These are phyloP conservation scores for Calliopum simillimum DNA, from an alignment of 2,888 invertebrate genomes.

Conservation along the genomic window DNA sequence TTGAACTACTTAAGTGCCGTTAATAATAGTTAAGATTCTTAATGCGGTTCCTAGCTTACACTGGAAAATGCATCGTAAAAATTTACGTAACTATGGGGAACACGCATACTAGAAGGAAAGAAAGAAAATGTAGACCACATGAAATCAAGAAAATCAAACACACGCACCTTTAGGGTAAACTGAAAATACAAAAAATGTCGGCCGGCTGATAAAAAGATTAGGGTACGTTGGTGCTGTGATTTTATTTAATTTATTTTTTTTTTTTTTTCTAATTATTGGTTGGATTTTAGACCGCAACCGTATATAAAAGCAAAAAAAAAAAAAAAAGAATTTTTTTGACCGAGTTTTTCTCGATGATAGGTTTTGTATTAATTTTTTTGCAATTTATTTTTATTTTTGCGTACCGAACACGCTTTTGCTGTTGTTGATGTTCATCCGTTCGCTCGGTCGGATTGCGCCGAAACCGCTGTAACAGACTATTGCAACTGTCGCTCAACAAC, in stretches of 20 bases:
- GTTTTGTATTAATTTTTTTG: conserved; percentile 35
- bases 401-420: conserved; percentile 48
- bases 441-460: conserved; percentile 83
- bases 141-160: neutral
- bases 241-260: neutral
- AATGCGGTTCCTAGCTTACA: too few relatives aligned
- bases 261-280: neutral
- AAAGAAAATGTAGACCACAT: too few relatives aligned
- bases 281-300: neutral
- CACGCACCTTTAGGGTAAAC: neutral
- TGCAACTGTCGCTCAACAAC: conserved; percentile 87
- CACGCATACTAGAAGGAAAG: too few relatives aligned
- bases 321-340: too few relatives aligned
- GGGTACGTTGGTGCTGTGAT: conserved; percentile 6
- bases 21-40: too few relatives aligned
- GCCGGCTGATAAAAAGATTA: conserved; percentile 3
- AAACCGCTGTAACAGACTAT: conserved; percentile 84
- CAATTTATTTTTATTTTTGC: conserved; percentile 31
- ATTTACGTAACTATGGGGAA: too few relatives aligned
- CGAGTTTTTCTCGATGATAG: conserved; percentile 33
- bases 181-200: conserved; percentile 18
- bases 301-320: too few relatives aligned
- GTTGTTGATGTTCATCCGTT: conserved; percentile 67
- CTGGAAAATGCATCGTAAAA: too few relatives aligned
- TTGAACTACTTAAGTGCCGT: too few relatives aligned